A percentile compares a stretch with the other conserved stretches of the same genome.
These are phyloP conservation scores for Mastacembelus armatus DNA, from an alignment of 2,797 vertebrate genomes.

Conservation along the genomic window DNA sequence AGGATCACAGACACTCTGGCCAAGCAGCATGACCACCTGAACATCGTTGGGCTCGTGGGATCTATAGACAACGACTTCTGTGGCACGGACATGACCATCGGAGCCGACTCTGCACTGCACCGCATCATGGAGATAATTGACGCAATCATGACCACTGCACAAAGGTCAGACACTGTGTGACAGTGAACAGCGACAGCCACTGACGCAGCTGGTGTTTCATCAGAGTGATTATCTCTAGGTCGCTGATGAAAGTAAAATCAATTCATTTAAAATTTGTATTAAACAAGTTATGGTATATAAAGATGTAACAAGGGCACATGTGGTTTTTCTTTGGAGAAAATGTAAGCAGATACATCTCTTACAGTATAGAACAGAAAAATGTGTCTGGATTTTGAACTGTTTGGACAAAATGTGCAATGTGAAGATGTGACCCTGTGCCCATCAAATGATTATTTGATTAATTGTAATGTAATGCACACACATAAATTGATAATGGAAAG, in stretches of 20 bases:
- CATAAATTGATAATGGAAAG: not conserved
- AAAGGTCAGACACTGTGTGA: slow-evolving; percentile 82
- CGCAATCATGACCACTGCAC: slow-evolving; percentile 94
- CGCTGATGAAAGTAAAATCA: not conserved
- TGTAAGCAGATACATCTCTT: not conserved
- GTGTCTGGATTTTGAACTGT: no score
- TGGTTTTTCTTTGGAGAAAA: not conserved
- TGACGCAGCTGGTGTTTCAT: slow-evolving; percentile 3
- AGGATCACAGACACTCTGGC: slow-evolving; percentile 88
- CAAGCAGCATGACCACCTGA: slow-evolving; percentile 85
- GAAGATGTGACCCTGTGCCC: not conserved
- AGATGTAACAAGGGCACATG: not conserved
- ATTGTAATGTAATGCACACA: not conserved
- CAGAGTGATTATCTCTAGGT: slow-evolving; percentile 7
- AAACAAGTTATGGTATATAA: not conserved
- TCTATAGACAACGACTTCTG: slow-evolving; percentile 99
- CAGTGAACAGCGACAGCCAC: not conserved
- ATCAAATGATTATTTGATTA: not conserved
- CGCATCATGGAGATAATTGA: slow-evolving; percentile 96
- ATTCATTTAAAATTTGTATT: not conserved
- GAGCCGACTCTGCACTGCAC: slow-evolving; percentile 93
- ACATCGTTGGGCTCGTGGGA: slow-evolving; percentile 94
- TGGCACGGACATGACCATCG: slow-evolving; percentile 97
- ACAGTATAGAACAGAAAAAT: no score
- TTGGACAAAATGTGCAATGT: no score